phyloP scores from a whole-genome alignment of 2,113 vertebrate genomes.

The Aepyceros melampus region DNA sequence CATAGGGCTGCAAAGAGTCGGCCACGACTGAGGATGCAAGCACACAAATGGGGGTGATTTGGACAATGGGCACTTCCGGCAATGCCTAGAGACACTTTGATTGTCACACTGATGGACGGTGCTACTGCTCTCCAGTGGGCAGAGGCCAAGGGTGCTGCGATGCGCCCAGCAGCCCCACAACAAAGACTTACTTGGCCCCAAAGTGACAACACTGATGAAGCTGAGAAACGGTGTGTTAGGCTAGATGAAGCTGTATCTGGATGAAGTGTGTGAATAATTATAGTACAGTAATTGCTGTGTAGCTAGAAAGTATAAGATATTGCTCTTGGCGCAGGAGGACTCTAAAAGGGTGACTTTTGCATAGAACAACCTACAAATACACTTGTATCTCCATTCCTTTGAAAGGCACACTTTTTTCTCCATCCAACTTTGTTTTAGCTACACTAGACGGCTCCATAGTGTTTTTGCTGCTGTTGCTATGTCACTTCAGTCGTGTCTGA shows the following conservation, averaged over 20 bases:
- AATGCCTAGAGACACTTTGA: background rate
- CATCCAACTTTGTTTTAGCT: background rate
- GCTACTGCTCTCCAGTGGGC: background rate
- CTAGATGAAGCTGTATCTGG: background rate
- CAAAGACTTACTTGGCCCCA: background rate
- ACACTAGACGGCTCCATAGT: background rate
- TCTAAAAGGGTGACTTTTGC: background rate
- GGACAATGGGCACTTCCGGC: background rate
- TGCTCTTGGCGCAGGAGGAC: background rate
- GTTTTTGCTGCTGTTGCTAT: too few relatives aligned
- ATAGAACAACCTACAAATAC: background rate
- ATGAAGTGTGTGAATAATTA: background rate
- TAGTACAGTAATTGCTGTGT: background rate
- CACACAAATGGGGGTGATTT: background rate
- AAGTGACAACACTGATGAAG: background rate
- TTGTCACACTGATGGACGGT: background rate
- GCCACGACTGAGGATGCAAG: background rate
- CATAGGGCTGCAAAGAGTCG: background rate
- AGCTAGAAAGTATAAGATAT: background rate
- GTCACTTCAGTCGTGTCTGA: too few relatives aligned
- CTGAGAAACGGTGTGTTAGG: background rate
- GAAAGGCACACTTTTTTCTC: background rate
- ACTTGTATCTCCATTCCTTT: background rate
- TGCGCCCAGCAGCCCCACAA: background rate
- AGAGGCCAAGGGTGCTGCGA: background rate